Conservation (phyloP, 2,888 invertebrate genomes). For the Incurvaria masculella region DNA sequence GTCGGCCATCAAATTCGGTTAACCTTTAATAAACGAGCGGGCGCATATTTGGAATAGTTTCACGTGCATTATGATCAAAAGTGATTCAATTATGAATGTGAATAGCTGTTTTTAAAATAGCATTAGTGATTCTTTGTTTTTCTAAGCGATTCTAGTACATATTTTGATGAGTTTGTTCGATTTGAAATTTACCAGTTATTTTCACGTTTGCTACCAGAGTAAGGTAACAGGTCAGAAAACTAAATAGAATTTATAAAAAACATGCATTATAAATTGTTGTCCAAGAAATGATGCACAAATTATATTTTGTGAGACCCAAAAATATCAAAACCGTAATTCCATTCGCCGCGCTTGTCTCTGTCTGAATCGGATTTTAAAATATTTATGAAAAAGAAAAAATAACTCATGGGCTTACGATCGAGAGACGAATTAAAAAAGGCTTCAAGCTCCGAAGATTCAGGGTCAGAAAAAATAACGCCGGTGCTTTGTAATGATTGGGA, state of each 20-base stretch:
- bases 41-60: slow-evolving; percentile 46
- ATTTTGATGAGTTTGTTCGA: too few species aligned
- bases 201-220: too few species aligned
- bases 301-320: slow-evolving; percentile 35
- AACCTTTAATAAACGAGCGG: slow-evolving; percentile 46
- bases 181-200: too few species aligned
- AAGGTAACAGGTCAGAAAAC: too few species aligned
- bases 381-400: slow-evolving; percentile 40
- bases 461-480: not conserved
- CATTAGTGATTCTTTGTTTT: too few species aligned
- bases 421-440: not conserved
- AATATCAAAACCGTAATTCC: slow-evolving; percentile 55
- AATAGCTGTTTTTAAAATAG: too few species aligned
- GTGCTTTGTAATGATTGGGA: not conserved
- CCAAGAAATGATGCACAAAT: slow-evolving; percentile 35
- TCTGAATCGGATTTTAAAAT: slow-evolving; percentile 54
- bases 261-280: too few species aligned
- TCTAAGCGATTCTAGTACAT: too few species aligned
- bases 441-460: not conserved
- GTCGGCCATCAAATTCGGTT: slow-evolving; percentile 35
- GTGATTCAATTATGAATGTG: too few species aligned
- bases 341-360: slow-evolving; percentile 51
- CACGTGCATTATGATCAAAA: slow-evolving; percentile 48
- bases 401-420: not conserved
- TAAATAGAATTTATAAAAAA: too few species aligned